Evolutionary conservation across 1,140 invertebrate genomes (phyloP).

Genomic region (Lucilia sericata): DNA sequence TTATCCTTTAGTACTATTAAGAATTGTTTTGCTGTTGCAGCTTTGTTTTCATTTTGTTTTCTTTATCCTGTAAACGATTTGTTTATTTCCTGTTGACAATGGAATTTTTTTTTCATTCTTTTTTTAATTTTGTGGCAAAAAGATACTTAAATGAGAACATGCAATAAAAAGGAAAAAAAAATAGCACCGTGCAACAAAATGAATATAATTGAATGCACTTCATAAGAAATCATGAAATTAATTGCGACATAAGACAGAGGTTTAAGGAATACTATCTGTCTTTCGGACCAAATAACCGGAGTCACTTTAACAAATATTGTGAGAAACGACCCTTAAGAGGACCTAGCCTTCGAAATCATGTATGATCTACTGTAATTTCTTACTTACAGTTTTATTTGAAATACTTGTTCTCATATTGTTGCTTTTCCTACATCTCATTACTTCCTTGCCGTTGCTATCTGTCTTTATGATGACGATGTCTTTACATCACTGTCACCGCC

Average conservation of each 20-base stretch:
- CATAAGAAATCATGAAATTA: too few species aligned
- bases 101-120: neutral
- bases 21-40: neutral
- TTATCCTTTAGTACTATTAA: constrained; percentile 11
- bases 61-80: constrained; percentile 21
- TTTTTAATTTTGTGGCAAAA: neutral
- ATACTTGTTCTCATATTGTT: constrained; percentile 1
- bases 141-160: neutral
- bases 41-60: constrained; percentile 26
- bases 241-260: too few species aligned
- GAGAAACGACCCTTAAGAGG: too few species aligned
- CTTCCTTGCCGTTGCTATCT: neutral
- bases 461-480: constrained; percentile 17
- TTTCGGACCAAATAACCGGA: too few species aligned
- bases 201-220: too few species aligned
- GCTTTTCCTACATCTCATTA: neutral
- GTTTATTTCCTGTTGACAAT: constrained; percentile 44
- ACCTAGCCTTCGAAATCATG: too few species aligned
- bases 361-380: neutral
- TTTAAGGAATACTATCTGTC: too few species aligned
- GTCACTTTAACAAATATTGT: too few species aligned
- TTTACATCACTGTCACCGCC: constrained; percentile 41
- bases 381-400: neutral
- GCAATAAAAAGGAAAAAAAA: neutral
- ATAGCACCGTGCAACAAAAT: too few species aligned